These are phyloP conservation scores for Cyanoderma ruficeps DNA, from an alignment of 2,113 vertebrate genomes.

Conservation along the genomic window DNA sequence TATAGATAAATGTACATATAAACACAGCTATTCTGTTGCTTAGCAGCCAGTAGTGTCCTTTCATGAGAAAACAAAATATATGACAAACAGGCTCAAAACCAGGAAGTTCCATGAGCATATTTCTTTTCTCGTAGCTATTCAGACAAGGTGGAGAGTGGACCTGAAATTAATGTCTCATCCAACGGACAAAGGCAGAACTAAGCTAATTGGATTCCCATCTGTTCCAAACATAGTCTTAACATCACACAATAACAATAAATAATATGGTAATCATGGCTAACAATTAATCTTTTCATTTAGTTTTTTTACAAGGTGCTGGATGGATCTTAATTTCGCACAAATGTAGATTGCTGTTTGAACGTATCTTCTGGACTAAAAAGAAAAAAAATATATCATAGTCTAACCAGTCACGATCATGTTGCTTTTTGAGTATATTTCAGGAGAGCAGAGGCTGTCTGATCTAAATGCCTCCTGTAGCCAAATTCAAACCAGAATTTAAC, in stretches of 20 bases:
- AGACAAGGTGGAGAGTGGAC: conserved; percentile 42
- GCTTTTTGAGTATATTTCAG: neutral
- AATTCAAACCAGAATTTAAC: neutral
- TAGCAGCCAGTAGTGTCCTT: conserved; percentile 63
- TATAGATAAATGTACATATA: neutral
- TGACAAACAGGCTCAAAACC: conserved; percentile 14
- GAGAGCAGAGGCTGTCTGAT: neutral
- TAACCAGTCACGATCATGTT: neutral
- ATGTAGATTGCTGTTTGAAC: neutral
- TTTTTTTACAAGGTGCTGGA: neutral
- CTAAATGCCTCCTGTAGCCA: neutral
- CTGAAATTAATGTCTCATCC: conserved; percentile 68
- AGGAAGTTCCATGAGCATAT: neutral
- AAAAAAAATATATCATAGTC: neutral
- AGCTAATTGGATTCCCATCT: conserved; percentile 72
- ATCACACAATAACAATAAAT: conserved; percentile 49
- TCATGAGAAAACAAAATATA: conserved; percentile 27
- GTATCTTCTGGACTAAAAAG: neutral
- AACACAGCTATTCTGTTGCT: conserved; percentile 63
- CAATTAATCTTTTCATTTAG: conserved; percentile 38
- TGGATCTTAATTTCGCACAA: neutral
- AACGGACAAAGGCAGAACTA: conserved; percentile 58
- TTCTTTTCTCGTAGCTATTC: neutral
- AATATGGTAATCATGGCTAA: conserved; percentile 37
- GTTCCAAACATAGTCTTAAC: conserved; percentile 59